Evolutionary conservation across 2,888 invertebrate genomes (phyloP), one percentile per base, ranked within the genome.

Genomic region (Taenaris catops): DNA sequence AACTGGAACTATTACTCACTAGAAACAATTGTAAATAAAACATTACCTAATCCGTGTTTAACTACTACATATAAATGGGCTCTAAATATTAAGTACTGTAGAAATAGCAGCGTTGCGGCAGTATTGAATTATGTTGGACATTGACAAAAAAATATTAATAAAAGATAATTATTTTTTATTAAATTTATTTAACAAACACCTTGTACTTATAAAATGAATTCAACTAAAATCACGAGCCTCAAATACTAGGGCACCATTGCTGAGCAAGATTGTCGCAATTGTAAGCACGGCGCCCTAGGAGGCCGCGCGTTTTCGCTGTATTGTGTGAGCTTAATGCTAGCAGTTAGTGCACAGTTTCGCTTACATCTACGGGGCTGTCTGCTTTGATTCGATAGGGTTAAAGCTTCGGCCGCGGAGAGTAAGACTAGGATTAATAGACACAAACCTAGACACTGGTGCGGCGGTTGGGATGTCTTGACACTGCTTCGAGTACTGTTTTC

Each of bases 381-480:
- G 65, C 68, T 61, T 57, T 34, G 31, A 12, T 9, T 21, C 31
- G 28, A 34, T n/a, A 31, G 40, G 25, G 38, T 28, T 25, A 65
- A 60, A 58, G 65, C 61, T 44, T 68, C 65, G 57, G 63, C 67
- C 59, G 54, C 55, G 38, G 66, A 66, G 49, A 79, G 56, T 50
- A 81, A 53, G 54, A 79, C 55, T 58, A 87, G 56, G 55, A 86
- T 61, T 46, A 84, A 63, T 44, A 86, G 64, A 55, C 79, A 87
- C 87, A 87, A 87, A 87, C 87, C 87, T 87, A 87, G 56, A 63
- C 87, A 87, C 49, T 61, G 67, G 53, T 73, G 76, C 1, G 75
- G 65, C 5, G 79, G 61, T 18, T 63, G 60, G n/a, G 80, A n/a
- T n/a, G n/a, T n/a, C n/a, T n/a, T n/a, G n/a, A n/a, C n/a, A n/a